Evolutionary conservation across 2,113 vertebrate species (phyloP).

Genomic region (Bufo bufo): DNA sequence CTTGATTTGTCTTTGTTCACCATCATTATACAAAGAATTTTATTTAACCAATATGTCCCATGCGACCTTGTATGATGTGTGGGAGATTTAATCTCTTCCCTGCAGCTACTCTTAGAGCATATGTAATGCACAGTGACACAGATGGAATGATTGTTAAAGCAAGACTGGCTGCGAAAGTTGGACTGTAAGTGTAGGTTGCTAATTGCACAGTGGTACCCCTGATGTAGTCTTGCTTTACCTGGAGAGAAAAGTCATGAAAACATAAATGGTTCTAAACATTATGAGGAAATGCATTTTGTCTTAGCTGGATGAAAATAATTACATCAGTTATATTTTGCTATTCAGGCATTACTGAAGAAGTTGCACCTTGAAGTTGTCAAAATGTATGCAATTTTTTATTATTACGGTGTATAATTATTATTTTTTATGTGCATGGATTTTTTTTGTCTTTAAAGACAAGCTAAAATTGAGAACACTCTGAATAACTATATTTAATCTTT

Average conservation of each 20-base stretch:
- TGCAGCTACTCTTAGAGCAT: neutral
- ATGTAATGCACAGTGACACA: neutral
- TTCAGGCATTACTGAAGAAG: neutral
- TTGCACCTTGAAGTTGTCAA: neutral
- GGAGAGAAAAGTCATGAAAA: neutral
- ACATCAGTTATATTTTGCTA: neutral
- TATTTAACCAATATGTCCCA: neutral
- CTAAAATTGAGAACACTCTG: neutral
- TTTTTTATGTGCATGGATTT: neutral
- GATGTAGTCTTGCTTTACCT: neutral
- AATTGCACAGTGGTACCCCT: neutral
- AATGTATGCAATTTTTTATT: neutral
- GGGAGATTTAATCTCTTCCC: slow-evolving; percentile 16
- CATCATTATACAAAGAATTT: neutral
- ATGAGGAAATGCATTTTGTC: neutral
- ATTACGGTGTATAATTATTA: neutral
- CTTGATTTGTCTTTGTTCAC: slow-evolving; percentile 11
- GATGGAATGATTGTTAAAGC: neutral
- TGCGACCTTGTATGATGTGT: neutral
- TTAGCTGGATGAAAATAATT: neutral
- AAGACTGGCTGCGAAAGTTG: slow-evolving; percentile 1
- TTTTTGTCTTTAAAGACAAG: neutral
- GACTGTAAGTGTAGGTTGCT: neutral
- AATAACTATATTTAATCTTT: no score
- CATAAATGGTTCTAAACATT: neutral